A percentile compares a stretch with the other conserved stretches of the same genome.
Conservation (phyloP, 2,797 vertebrate genomes). For the Chlorospingus flavigularis region DNA sequence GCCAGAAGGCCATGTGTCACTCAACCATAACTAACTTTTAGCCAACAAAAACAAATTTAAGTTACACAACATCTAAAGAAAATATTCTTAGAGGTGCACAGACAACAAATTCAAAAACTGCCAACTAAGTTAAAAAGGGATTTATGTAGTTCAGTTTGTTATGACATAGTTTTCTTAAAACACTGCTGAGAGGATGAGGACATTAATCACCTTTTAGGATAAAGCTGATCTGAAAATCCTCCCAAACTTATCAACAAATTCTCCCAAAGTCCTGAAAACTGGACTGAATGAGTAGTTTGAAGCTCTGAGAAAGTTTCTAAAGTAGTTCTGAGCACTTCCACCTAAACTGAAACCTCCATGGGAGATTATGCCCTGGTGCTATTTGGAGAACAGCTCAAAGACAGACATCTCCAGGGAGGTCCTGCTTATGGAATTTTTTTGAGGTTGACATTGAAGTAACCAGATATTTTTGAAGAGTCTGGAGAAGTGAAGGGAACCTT, state of each 20-base stretch:
- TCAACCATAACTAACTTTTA: not conserved
- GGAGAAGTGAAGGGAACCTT: not conserved
- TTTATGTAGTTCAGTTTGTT: not conserved
- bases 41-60: not conserved
- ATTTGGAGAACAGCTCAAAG: constrained; percentile 11
- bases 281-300: not conserved
- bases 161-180: not conserved
- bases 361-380: not conserved
- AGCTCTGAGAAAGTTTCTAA: not conserved
- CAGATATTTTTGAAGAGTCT: not conserved
- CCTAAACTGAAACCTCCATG: not conserved
- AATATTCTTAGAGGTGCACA: not conserved
- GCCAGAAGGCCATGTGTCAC: not conserved
- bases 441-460: not conserved
- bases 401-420: not conserved
- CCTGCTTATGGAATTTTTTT: not conserved
- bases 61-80: not conserved
- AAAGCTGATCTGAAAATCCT: not conserved
- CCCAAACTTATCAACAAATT: not conserved
- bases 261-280: not conserved
- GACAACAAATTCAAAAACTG: not conserved
- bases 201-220: not conserved
- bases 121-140: not conserved
- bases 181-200: not conserved
- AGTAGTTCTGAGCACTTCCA: not conserved